These are phyloP conservation scores for Burhinus oedicnemus DNA, from an alignment of 2,113 vertebrate genomes.

Conservation along the genomic window DNA sequence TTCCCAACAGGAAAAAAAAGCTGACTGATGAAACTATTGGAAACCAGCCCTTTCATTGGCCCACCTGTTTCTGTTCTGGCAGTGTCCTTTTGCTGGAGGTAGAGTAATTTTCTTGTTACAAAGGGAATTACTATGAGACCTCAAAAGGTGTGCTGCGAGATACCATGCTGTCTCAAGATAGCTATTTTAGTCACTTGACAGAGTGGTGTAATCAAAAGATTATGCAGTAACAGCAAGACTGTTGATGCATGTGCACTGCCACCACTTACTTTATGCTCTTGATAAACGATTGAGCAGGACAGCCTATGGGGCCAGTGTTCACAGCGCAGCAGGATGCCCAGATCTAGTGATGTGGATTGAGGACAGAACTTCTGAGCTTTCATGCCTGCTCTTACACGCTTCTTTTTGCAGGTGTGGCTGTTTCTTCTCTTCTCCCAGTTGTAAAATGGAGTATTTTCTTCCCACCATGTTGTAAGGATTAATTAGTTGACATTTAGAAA, in stretches of 20 bases:
- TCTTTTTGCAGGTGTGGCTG: not conserved
- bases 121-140: not conserved
- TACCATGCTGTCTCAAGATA: slow-evolving; percentile 43
- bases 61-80: not conserved
- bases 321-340: not conserved
- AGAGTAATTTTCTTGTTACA: slow-evolving; percentile 8
- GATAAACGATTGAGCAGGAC: not conserved
- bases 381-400: not conserved
- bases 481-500: not conserved
- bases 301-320: not conserved
- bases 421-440: not conserved
- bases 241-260: slow-evolving; percentile 9
- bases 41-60: not conserved
- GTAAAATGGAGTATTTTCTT: not conserved
- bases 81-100: not conserved
- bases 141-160: slow-evolving; percentile 8
- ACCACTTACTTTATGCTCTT: not conserved
- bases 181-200: slow-evolving; percentile 34
- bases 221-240: slow-evolving; percentile 35
- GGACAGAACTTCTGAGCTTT: not conserved
- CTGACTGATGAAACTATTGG: not conserved
- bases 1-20: not conserved
- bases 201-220: slow-evolving; percentile 47
- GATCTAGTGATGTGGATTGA: not conserved
- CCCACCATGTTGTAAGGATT: not conserved